phyloP scores from a whole-genome alignment of 2,113 vertebrate genomes.

The Tetraodon nigroviridis region DNA sequence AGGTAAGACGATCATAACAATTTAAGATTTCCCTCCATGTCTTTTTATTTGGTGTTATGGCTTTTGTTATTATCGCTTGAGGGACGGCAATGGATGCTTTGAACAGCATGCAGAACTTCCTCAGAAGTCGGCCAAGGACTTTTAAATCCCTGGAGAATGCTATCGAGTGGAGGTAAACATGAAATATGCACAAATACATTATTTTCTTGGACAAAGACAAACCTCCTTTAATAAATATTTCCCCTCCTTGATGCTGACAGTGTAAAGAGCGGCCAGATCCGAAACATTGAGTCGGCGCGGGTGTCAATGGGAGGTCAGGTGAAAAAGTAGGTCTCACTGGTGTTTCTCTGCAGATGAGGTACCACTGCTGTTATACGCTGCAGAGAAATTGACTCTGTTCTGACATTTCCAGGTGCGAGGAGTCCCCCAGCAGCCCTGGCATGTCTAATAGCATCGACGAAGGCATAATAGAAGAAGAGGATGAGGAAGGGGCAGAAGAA shows the following conservation, averaged over 20 bases:
- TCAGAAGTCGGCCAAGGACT: conserved; percentile 93
- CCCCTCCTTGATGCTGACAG: conserved; percentile 57
- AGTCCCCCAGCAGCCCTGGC: conserved; percentile 77
- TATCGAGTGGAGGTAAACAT: conserved; percentile 92
- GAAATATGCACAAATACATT: neutral
- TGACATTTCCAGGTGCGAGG: conserved; percentile 81
- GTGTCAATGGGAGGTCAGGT: conserved; percentile 98
- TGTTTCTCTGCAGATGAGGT: neutral
- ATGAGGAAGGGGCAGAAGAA: conserved; percentile 80
- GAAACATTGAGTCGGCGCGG: conserved; percentile 92
- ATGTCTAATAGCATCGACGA: conserved; percentile 85
- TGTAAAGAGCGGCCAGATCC: conserved; percentile 96
- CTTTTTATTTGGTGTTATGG: neutral
- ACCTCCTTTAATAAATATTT: neutral
- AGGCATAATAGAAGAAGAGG: conserved; percentile 93
- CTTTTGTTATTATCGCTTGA: conserved; percentile 44
- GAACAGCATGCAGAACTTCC: conserved; percentile 99
- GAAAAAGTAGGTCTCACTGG: conserved; percentile 82
- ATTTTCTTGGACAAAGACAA: neutral
- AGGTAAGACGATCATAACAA: conserved; percentile 68
- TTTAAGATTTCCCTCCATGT: too few relatives aligned
- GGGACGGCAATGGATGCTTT: conserved; percentile 98
- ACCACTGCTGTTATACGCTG: neutral
- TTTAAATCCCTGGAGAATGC: conserved; percentile 97
- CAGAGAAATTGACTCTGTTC: conserved; percentile 1